Conservation (phyloP, 2,888 invertebrate species). For the Linnaemya vulpina region DNA sequence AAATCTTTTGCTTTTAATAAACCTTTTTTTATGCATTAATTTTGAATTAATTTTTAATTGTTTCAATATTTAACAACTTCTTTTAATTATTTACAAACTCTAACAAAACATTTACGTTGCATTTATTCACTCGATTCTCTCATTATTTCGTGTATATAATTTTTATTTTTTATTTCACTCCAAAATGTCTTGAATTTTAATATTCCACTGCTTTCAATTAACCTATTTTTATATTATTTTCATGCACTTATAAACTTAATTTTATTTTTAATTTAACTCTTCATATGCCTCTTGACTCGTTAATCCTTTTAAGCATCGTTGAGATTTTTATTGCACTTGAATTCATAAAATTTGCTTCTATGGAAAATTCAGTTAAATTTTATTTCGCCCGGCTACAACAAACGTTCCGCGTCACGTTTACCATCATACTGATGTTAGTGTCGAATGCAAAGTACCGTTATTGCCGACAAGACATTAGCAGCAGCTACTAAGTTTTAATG, state of each 20-base stretch:
- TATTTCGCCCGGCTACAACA: slow-evolving; percentile 57
- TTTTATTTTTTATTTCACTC: too few relatives aligned
- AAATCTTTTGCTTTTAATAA: too few relatives aligned
- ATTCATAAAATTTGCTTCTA: background rate
- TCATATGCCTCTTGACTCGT: background rate
- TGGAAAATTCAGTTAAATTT: background rate
- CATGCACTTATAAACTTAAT: background rate
- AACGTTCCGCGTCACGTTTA: slow-evolving; percentile 61
- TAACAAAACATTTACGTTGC: too few relatives aligned
- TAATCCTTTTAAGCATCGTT: background rate
- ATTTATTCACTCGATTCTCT: too few relatives aligned
- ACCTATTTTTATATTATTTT: background rate
- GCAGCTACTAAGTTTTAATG: slow-evolving; percentile 14
- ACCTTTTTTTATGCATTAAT: too few relatives aligned
- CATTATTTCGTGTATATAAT: too few relatives aligned
- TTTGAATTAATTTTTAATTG: too few relatives aligned
- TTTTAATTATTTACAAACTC: too few relatives aligned
- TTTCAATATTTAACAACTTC: too few relatives aligned
- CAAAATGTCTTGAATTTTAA: too few relatives aligned
- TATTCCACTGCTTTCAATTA: too few relatives aligned
- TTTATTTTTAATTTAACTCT: background rate
- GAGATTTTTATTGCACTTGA: background rate
- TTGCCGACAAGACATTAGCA: slow-evolving; percentile 28
- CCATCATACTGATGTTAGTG: slow-evolving; percentile 62
- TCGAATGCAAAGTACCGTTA: slow-evolving; percentile 40